Percentiles rank a stretch among this genome's conserved stretches.
phyloP scores from a whole-genome alignment of 2,888 invertebrate species.

The Aspidapion aeneum region DNA sequence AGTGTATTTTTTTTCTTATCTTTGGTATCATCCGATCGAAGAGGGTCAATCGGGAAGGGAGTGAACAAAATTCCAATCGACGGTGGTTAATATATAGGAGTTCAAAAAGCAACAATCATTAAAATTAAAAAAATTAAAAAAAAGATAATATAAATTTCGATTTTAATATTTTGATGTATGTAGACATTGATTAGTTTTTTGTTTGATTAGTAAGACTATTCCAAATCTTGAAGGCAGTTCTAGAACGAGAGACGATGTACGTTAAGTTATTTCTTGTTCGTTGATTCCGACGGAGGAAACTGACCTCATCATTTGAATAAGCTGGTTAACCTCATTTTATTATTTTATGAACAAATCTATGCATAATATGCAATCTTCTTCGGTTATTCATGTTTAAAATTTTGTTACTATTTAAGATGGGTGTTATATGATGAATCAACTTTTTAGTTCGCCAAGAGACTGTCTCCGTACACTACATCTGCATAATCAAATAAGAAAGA shows the following conservation, averaged over 20 bases:
- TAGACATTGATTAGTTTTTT: background rate
- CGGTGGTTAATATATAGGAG: background rate
- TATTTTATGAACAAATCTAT: constrained; percentile 2
- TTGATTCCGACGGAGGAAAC: background rate
- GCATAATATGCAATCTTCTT: constrained; percentile 2
- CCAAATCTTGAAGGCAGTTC: background rate
- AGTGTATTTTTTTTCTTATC: no score
- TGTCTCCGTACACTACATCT: constrained; percentile 1
- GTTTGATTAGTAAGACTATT: background rate
- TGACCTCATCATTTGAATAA: background rate
- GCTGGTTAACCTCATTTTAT: background rate
- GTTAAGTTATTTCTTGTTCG: constrained; percentile 1
- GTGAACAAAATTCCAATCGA: background rate
- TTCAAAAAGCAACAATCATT: no score
- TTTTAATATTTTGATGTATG: background rate
- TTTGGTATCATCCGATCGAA: no score
- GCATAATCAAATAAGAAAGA: constrained; percentile 3
- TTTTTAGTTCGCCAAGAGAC: constrained; percentile 1
- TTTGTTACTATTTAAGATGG: background rate
- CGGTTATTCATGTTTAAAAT: constrained; percentile 3
- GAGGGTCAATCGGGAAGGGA: background rate
- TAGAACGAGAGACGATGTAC: background rate
- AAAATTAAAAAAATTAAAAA: background rate
- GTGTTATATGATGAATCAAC: background rate
- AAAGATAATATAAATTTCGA: background rate